Percentiles rank a stretch among this genome's conserved stretches.
phyloP scores from a whole-genome alignment of 2,888 invertebrate species.

The Pseudococcus longispinus region DNA sequence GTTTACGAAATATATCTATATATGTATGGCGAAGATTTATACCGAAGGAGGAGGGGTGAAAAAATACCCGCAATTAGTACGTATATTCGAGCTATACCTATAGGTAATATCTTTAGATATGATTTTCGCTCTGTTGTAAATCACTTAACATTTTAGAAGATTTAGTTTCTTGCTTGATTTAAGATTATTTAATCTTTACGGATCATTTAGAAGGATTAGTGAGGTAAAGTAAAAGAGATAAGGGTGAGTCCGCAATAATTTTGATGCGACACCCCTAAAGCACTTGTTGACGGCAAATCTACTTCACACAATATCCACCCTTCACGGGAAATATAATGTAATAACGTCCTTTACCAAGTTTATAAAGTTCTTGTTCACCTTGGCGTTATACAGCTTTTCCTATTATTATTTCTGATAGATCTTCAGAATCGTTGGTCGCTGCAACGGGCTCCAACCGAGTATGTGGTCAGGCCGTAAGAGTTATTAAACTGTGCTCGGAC shows the following conservation, averaged over 20 bases:
- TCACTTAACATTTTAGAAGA: slow-evolving; percentile 4
- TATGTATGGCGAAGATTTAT: background rate
- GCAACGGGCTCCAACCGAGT: background rate
- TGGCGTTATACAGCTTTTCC: slow-evolving; percentile 40
- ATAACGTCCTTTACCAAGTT: slow-evolving; percentile 55
- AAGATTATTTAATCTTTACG: slow-evolving; percentile 56
- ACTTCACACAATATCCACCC: slow-evolving; percentile 57
- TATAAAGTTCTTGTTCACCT: slow-evolving; percentile 47
- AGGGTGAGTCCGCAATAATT: slow-evolving; percentile 55
- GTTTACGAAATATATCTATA: background rate
- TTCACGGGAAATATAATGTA: slow-evolving; percentile 54
- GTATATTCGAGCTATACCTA: background rate
- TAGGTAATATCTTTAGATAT: background rate
- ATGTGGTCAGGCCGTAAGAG: slow-evolving; percentile 43
- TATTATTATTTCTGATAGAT: slow-evolving; percentile 52
- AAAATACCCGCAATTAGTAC: background rate
- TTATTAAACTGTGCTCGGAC: slow-evolving; percentile 48
- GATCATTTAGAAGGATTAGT: slow-evolving; percentile 56
- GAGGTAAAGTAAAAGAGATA: slow-evolving; percentile 48
- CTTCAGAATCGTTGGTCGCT: background rate
- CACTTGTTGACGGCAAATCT: slow-evolving; percentile 57
- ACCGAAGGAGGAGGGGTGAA: background rate
- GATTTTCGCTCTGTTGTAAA: background rate
- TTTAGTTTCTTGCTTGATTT: slow-evolving; percentile 39
- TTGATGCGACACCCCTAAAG: slow-evolving; percentile 55